These are phyloP conservation scores for Phania funesta DNA, from an alignment of 2,888 invertebrate genomes.

Conservation along the genomic window DNA sequence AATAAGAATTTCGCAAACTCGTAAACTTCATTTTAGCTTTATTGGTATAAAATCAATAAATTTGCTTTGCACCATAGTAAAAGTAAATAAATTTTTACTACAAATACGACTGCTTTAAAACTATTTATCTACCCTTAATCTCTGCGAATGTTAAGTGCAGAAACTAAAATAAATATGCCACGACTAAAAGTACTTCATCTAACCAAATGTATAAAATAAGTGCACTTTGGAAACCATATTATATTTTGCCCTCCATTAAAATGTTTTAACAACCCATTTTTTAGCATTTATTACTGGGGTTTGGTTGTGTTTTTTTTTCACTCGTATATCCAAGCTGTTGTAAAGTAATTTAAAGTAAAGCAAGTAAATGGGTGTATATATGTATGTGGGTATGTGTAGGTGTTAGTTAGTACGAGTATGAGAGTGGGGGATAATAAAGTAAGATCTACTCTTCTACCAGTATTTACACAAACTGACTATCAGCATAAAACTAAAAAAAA, in stretches of 20 bases:
- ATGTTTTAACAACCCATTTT: conserved; percentile 61
- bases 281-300: conserved; percentile 62
- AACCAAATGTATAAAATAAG: conserved; percentile 40
- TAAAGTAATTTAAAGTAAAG: conserved; percentile 30
- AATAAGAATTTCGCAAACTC: no score
- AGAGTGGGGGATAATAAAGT: conserved; percentile 40
- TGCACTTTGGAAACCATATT: conserved; percentile 30
- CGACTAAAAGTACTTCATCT: conserved; percentile 6
- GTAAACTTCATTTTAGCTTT: no score
- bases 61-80: neutral
- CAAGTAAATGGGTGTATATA: neutral
- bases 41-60: neutral
- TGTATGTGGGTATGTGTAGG: neutral
- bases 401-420: neutral
- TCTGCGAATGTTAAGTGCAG: neutral
- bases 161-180: conserved; percentile 23
- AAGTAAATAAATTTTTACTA: neutral
- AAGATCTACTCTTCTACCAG: conserved; percentile 20
- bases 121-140: conserved; percentile 9
- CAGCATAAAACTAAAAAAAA: neutral
- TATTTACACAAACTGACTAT: neutral
- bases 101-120: neutral
- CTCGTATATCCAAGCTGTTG: conserved; percentile 41
- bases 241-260: conserved; percentile 47
- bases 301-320: conserved; percentile 37